Conservation (phyloP, 1,140 invertebrate species). For the Drosophila tropicalis region DNA sequence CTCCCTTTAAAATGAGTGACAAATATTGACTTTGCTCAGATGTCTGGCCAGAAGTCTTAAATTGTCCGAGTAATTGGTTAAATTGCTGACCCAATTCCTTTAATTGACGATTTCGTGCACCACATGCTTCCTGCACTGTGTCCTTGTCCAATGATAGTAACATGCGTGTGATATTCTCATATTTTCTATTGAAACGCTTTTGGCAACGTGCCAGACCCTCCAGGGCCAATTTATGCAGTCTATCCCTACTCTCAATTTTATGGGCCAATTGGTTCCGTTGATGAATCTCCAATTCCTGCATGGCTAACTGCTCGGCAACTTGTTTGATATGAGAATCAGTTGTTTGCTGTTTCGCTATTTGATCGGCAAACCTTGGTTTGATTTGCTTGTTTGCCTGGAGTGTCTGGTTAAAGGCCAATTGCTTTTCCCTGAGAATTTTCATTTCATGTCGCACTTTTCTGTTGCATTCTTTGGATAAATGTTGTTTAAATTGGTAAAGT, state of each 20-base stretch:
- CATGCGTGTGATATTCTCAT: constrained; percentile 58
- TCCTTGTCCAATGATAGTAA: constrained; percentile 66
- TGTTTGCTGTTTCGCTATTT: constrained; percentile 25
- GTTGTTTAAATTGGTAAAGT: constrained; percentile 52
- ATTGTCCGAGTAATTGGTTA: constrained; percentile 57
- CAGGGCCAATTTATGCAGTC: constrained; percentile 61
- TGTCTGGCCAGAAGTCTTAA: constrained; percentile 40
- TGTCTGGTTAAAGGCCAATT: constrained; percentile 21
- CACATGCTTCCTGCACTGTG: constrained; percentile 51
- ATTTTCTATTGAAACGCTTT: constrained; percentile 57
- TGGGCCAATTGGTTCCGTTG: constrained; percentile 47
- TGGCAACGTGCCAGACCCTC: constrained; percentile 69
- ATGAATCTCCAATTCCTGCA: constrained; percentile 48
- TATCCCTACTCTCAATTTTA: constrained; percentile 49
- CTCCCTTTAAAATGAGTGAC: constrained; percentile 56
- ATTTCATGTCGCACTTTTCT: constrained; percentile 56
- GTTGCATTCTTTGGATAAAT: constrained; percentile 57
- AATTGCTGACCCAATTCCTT: constrained; percentile 63
- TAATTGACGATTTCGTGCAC: constrained; percentile 59
- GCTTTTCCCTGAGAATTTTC: constrained; percentile 51
- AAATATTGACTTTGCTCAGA: constrained; percentile 50
- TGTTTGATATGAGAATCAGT: constrained; percentile 40
- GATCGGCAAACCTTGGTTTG: neutral
- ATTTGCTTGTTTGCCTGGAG: constrained; percentile 16
- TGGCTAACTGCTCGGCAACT: constrained; percentile 56